phyloP scores from a whole-genome alignment of 2,888 invertebrate genomes.

The Pachycephus smyrnensis region DNA sequence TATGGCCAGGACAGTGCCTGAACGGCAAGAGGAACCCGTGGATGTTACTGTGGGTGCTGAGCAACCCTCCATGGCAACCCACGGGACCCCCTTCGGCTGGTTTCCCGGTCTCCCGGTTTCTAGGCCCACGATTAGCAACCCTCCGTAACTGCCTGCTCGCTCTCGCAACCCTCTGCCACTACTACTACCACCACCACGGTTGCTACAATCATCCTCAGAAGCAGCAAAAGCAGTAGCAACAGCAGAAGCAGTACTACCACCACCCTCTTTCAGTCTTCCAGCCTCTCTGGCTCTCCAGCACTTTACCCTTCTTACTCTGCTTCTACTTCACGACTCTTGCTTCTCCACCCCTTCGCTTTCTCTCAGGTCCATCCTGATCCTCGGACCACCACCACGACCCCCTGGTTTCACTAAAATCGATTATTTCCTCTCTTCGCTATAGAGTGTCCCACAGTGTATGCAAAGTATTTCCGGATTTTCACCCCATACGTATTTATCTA shows the following conservation, averaged over 20 bases:
- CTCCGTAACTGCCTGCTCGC: conserved; percentile 52
- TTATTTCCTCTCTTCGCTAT: conserved; percentile 10
- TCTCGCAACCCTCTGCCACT: conserved; percentile 20
- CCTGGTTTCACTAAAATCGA: conserved; percentile 23
- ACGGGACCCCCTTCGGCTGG: conserved; percentile 43
- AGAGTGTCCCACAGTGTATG: neutral
- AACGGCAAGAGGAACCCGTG: conserved; percentile 28
- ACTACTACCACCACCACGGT: neutral
- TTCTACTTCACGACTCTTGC: conserved; percentile 24
- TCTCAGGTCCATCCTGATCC: conserved; percentile 13
- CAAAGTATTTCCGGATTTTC: neutral
- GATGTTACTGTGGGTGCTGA: conserved; percentile 45
- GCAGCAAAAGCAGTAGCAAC: conserved; percentile 9
- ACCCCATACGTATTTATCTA: neutral
- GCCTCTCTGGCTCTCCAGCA: conserved; percentile 1
- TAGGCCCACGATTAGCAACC: conserved; percentile 58
- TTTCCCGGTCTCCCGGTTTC: conserved; percentile 39
- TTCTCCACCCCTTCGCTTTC: conserved; percentile 19
- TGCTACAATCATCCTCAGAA: conserved; percentile 7
- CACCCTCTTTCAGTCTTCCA: conserved; percentile 1
- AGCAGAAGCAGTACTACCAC: conserved; percentile 1
- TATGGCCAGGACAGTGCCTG: conserved; percentile 20
- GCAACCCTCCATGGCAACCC: conserved; percentile 57
- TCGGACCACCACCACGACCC: conserved; percentile 17
- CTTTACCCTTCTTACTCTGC: conserved; percentile 15